Evolutionary conservation across 2,888 invertebrate species (phyloP), one percentile per base, ranked within the genome.

Genomic region (Drosophila putrida): DNA sequence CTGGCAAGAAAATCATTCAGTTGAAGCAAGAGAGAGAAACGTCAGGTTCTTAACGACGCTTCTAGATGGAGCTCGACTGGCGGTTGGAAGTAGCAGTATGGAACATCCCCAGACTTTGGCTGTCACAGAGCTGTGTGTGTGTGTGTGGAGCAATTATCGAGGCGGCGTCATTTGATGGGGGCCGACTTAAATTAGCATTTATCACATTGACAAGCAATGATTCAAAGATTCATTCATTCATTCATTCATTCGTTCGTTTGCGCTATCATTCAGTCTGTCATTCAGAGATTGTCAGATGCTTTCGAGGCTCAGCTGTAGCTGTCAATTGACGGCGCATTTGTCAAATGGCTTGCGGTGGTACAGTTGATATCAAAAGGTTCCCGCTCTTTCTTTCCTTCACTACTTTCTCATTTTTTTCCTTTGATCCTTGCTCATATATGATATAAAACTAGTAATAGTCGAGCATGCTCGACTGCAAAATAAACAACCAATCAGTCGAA

Each of bases 171-270:
- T 81, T 68, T 83, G 75, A 80, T 78, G 62, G 67, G 74, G 62
- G 67, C 72, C 76, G 87, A 88, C 86, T 88, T 88, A 89, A 89
- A 88, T 88, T 83, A 86, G 90, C 88, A 90, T 88, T 90, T 88
- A 89, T 88, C 88, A 88, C 76, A 83, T 73, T 79, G 88, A 80
- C 86, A 82, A 78, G 54, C 54, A 57, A 57, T 46, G 57, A 57
- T 46, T 57, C 55, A 55, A 36, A 55, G 55, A 55, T 35, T 55
- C 54, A 36, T 20, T 35, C 70, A 41, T 36, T 49, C 38, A 47
- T 38, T 36, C 31, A 31, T 31, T 31, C 33, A 44, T 46, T 60
- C 58, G 60, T 58, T 58, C 62, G 60, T 74, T 63, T 31, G 49
- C 66, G 63, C 51, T 59, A 55, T 58, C 78, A 53, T 57, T 64